Conservation (phyloP, 1,140 invertebrate species). For the Cotesia vestalis region DNA sequence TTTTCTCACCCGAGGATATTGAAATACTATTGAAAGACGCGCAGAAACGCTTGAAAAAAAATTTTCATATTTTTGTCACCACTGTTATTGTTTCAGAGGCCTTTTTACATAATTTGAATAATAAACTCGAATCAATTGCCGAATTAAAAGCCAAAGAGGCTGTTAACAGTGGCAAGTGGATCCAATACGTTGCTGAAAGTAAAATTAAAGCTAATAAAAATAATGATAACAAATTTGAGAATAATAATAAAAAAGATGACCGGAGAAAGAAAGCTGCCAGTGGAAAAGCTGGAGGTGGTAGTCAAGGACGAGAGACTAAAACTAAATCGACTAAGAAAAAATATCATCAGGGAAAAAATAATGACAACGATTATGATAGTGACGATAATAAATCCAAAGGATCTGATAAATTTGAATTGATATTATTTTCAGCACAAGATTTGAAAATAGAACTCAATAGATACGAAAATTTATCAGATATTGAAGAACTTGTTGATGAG, state of each 20-base stretch:
- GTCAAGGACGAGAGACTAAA: constrained; percentile 94
- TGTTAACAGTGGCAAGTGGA: constrained; percentile 73
- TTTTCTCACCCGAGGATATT: constrained; percentile 80
- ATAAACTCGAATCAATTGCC: constrained; percentile 75
- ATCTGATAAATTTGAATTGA: constrained; percentile 63
- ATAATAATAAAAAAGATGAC: constrained; percentile 77
- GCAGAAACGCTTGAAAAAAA: constrained; percentile 64
- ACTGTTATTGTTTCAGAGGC: constrained; percentile 58
- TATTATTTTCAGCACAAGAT: constrained; percentile 76
- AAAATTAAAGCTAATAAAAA: constrained; percentile 59
- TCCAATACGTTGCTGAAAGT: constrained; percentile 56
- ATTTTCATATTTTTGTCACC: constrained; percentile 54
- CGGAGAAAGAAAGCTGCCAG: constrained; percentile 85
- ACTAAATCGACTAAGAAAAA: constrained; percentile 91
- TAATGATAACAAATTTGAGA: constrained; percentile 71
- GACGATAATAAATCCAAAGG: constrained; percentile 65
- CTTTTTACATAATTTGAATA: constrained; percentile 76
- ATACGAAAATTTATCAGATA: constrained; percentile 71
- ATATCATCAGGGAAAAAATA: constrained; percentile 67
- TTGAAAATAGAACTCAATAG: constrained; percentile 74
- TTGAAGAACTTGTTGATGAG: constrained; percentile 71
- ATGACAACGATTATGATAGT: constrained; percentile 70
- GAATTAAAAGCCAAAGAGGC: constrained; percentile 78
- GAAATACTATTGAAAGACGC: constrained; percentile 75
- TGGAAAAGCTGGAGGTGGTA: constrained; percentile 89